Conservation (phyloP, 2,888 invertebrate genomes). For the Halocaridina rubra region DNA sequence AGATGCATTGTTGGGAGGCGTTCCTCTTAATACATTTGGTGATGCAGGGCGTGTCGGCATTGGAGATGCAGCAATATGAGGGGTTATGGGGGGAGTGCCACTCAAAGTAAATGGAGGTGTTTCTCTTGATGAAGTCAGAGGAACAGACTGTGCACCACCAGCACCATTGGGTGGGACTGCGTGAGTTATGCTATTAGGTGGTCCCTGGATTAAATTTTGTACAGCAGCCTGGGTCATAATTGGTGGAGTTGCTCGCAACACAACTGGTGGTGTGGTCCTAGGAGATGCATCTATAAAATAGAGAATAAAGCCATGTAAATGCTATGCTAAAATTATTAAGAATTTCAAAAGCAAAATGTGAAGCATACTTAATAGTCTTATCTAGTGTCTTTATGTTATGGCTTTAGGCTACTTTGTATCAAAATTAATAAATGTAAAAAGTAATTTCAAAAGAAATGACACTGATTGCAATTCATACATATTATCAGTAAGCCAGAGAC, state of each 20-base stretch:
- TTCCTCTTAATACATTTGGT: not conserved
- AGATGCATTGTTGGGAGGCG: not conserved
- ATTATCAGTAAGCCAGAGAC: too few species aligned
- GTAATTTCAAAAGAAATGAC: too few species aligned
- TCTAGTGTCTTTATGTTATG: too few species aligned
- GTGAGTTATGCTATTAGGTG: not conserved
- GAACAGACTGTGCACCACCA: not conserved
- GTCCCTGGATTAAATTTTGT: not conserved
- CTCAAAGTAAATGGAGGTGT: not conserved
- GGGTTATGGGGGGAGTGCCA: not conserved
- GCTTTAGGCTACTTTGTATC: too few species aligned
- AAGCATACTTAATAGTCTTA: too few species aligned
- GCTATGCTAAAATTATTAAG: too few species aligned
- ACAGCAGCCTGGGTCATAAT: not conserved
- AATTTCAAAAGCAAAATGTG: too few species aligned
- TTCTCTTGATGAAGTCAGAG: not conserved
- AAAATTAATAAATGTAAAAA: too few species aligned
- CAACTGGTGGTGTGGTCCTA: not conserved
- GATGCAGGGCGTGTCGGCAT: not conserved
- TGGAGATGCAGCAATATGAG: slow-evolving; percentile 9
- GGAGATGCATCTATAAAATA: too few species aligned
- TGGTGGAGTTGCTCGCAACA: not conserved
- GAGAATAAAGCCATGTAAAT: too few species aligned
- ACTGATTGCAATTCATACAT: too few species aligned
- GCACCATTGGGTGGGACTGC: not conserved